These are phyloP conservation scores for Brachyalestes nurse DNA, from an alignment of 2,797 vertebrate species.

Conservation along the genomic window DNA sequence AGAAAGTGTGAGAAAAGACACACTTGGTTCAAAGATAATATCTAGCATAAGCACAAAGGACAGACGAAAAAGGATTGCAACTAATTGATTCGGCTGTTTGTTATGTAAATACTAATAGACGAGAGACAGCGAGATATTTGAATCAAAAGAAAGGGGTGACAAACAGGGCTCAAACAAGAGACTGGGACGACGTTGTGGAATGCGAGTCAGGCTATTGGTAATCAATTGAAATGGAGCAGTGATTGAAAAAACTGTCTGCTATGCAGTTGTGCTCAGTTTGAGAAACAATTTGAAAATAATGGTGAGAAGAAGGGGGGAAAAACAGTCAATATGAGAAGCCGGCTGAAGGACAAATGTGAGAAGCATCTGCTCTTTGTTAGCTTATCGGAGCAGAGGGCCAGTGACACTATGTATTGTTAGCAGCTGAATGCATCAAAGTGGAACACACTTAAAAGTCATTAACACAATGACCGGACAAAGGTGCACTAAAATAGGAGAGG, in stretches of 20 bases:
- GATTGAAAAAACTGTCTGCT: slow-evolving; percentile 97
- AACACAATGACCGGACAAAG: slow-evolving; percentile 54
- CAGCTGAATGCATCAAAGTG: slow-evolving; percentile 74
- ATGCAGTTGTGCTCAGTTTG: slow-evolving; percentile 95
- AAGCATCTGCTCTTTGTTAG: slow-evolving; percentile 67
- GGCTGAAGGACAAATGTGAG: slow-evolving; percentile 94
- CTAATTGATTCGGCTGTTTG: slow-evolving; percentile 87
- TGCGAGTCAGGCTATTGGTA: slow-evolving; percentile 91
- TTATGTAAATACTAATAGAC: slow-evolving; percentile 84
- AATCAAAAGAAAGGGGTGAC: slow-evolving; percentile 83
- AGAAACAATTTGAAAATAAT: slow-evolving; percentile 99
- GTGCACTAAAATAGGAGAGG: slow-evolving; percentile 16
- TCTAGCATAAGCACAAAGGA: slow-evolving; percentile 46
- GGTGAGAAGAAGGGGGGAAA: slow-evolving; percentile 82
- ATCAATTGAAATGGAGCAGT: slow-evolving; percentile 92
- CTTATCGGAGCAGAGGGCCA: slow-evolving; percentile 69
- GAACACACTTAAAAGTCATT: slow-evolving; percentile 67
- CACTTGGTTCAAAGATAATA: slow-evolving; percentile 55
- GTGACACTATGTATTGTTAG: slow-evolving; percentile 73
- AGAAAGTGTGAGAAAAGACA: slow-evolving; percentile 1
- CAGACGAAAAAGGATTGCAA: slow-evolving; percentile 68
- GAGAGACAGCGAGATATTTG: slow-evolving; percentile 84
- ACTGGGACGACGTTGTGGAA: slow-evolving; percentile 86
- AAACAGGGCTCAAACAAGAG: slow-evolving; percentile 71
- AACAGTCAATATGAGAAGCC: slow-evolving; percentile 89